Percentiles rank a stretch among this genome's conserved stretches.
These are phyloP conservation scores for Xestia rhomboidea DNA, from an alignment of 2,888 invertebrate genomes.

Conservation along the genomic window DNA sequence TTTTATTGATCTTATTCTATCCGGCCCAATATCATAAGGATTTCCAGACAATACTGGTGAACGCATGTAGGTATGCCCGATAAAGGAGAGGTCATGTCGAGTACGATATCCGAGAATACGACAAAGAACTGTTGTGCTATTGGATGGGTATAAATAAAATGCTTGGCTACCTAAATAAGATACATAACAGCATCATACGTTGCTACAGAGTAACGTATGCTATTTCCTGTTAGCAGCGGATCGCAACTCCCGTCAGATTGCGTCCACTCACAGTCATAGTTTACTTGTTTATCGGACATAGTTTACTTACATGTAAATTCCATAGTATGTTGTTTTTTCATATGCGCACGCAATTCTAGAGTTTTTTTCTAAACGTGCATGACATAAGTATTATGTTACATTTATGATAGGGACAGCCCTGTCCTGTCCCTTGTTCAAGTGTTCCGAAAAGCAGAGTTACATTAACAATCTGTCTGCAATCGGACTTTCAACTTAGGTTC, in stretches of 20 bases:
- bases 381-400: not conserved
- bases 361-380: not conserved
- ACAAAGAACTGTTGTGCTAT: too few species aligned
- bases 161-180: too few species aligned
- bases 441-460: too few species aligned
- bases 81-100: not conserved
- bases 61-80: not conserved
- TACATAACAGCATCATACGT: too few species aligned
- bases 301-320: too few species aligned
- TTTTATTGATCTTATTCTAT: not conserved
- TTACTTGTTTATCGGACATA: not conserved
- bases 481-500: not conserved
- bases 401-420: not conserved
- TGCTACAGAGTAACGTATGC: not conserved
- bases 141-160: too few species aligned
- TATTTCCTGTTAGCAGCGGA: not conserved
- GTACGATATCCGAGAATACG: not conserved
- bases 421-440: not conserved
- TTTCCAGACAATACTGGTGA: not conserved
- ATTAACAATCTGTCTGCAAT: not conserved
- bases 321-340: not conserved
- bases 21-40: not conserved
- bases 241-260: not conserved
- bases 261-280: not conserved
- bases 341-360: not conserved